phyloP scores from a whole-genome alignment of 2,888 invertebrate species.

The Lycophotia porphyrea region DNA sequence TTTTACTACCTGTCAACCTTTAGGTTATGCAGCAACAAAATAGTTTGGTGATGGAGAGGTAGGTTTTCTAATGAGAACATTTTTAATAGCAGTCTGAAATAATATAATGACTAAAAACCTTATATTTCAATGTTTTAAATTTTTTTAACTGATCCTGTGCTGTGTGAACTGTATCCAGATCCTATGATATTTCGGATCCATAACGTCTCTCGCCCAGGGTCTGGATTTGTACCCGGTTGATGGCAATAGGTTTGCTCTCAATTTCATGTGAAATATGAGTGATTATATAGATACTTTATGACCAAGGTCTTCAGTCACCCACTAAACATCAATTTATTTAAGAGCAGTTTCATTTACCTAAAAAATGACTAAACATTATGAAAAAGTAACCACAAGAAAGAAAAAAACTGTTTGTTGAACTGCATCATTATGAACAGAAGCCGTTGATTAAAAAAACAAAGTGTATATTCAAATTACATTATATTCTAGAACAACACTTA shows the following conservation, averaged over 20 bases:
- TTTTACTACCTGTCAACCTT: too few species aligned
- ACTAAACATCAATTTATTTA: constrained; percentile 25
- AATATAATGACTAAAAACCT: too few species aligned
- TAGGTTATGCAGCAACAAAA: too few species aligned
- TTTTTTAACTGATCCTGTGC: too few species aligned
- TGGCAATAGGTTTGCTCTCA: background rate
- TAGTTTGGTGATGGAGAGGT: background rate
- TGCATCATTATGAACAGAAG: background rate
- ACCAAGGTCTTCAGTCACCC: background rate
- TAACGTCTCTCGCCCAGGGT: too few species aligned
- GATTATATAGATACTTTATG: background rate
- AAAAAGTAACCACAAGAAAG: background rate
- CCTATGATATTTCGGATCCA: too few species aligned
- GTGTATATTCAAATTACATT: background rate
- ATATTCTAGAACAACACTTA: background rate
- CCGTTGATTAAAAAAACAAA: too few species aligned
- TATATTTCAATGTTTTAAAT: background rate
- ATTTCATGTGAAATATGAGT: background rate
- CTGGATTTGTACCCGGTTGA: background rate
- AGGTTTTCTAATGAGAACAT: background rate
- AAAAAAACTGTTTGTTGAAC: background rate
- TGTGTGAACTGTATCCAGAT: too few species aligned
- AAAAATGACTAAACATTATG: too few species aligned
- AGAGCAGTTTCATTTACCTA: constrained; percentile 11
- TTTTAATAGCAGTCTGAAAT: too few species aligned